Conservation (phyloP, 2,113 vertebrate genomes). For the Perognathus longimembris region DNA sequence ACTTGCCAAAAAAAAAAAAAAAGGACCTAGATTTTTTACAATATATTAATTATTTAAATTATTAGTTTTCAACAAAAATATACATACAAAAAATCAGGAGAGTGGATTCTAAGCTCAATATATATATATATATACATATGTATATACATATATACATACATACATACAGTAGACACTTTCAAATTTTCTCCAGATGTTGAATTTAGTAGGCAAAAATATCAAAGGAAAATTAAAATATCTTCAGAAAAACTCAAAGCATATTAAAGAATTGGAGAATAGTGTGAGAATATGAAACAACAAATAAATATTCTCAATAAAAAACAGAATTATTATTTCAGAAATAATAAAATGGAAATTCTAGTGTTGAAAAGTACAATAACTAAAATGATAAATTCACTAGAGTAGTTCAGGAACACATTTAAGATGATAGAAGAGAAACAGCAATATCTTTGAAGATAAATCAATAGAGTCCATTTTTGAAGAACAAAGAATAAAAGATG, state of each 20-base stretch:
- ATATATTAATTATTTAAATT: neutral
- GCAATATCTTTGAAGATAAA: neutral
- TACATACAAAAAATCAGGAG: neutral
- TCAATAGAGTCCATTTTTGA: neutral
- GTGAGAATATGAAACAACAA: neutral
- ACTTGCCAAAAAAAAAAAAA: neutral
- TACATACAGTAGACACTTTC: neutral
- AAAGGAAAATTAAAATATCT: constrained; percentile 31
- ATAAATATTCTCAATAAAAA: neutral
- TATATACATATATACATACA: neutral
- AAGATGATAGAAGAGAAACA: neutral
- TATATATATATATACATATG: neutral
- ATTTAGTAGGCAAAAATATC: neutral
- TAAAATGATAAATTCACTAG: neutral
- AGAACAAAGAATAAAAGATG: neutral
- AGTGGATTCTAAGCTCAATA: neutral
- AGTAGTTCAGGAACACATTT: neutral
- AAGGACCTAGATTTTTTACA: neutral
- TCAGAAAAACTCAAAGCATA: neutral
- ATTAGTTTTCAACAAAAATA: neutral
- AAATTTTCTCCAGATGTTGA: constrained; percentile 32
- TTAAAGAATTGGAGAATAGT: constrained; percentile 7
- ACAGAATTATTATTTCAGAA: neutral
- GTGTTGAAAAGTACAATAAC: neutral
- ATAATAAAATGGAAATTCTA: neutral